phyloP scores from a whole-genome alignment of 2,113 vertebrate species.

The Stictonetta naevosa region DNA sequence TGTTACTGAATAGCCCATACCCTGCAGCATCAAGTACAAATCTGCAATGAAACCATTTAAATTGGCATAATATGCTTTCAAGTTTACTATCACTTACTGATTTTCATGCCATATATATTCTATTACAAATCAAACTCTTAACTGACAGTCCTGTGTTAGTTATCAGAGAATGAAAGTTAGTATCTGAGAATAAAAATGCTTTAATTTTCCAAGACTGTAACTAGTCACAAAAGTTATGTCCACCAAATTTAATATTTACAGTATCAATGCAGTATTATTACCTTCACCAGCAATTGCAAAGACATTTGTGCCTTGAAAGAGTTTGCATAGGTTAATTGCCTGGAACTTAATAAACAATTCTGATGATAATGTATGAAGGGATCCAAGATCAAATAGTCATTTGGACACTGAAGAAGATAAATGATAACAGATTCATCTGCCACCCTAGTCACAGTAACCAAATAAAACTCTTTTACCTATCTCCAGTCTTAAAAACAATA shows the following conservation, averaged over 20 bases:
- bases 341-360: slow-evolving; percentile 17
- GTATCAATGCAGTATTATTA: background rate
- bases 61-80: background rate
- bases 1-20: background rate
- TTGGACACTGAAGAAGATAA: background rate
- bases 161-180: background rate
- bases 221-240: too few relatives aligned
- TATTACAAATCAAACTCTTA: background rate
- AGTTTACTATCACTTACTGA: background rate
- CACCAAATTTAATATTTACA: background rate
- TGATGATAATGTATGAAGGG: background rate
- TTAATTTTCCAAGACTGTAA: background rate
- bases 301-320: background rate
- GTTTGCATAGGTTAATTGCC: slow-evolving; percentile 16
- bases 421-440: background rate
- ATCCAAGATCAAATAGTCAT: background rate
- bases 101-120: background rate
- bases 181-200: background rate
- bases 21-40: background rate
- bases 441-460: background rate
- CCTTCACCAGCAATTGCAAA: background rate
- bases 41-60: background rate
- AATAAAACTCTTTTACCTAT: background rate
- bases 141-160: background rate
- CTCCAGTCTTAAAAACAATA: background rate